Evolutionary conservation across 37 sponge, comb jelly and placozoan species (phyloP).

Genomic region (Chondrilla cf. caribensis): DNA sequence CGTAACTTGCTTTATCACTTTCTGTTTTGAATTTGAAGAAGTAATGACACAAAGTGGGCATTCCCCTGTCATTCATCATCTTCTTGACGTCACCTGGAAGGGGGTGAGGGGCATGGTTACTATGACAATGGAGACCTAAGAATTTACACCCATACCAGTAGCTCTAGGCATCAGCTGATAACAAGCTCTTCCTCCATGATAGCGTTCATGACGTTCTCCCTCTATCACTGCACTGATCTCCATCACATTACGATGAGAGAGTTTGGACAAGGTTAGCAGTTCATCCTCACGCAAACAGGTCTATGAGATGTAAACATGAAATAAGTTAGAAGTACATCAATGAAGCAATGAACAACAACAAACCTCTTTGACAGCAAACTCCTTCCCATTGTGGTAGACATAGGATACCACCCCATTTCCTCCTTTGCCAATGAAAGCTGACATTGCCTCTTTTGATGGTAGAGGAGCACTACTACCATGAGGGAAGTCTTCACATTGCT

Average conservation of each 20-base stretch:
- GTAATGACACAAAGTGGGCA: conserved; percentile 5
- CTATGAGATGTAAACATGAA: background rate
- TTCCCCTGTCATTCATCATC: background rate
- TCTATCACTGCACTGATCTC: conserved; percentile 11
- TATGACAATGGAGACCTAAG: background rate
- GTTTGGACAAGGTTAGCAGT: background rate
- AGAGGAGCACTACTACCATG: background rate
- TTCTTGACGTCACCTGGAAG: background rate
- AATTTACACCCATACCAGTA: background rate
- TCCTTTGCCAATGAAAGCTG: background rate
- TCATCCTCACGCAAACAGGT: background rate
- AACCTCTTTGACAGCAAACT: conserved; percentile 27
- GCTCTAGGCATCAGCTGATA: conserved; percentile 13
- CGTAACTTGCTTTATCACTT: background rate
- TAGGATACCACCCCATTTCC: conserved; percentile 3
- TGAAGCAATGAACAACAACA: background rate
- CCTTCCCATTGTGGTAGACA: background rate
- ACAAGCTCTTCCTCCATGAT: background rate
- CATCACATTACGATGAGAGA: background rate
- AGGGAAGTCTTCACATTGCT: background rate
- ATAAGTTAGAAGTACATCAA: too few relatives aligned
- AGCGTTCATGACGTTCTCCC: background rate
- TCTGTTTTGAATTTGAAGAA: background rate
- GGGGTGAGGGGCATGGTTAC: background rate
- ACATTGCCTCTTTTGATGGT: conserved; percentile 8